These are phyloP conservation scores for Onychomys leucogaster DNA, from an alignment of 2,797 vertebrate species.

Conservation along the genomic window DNA sequence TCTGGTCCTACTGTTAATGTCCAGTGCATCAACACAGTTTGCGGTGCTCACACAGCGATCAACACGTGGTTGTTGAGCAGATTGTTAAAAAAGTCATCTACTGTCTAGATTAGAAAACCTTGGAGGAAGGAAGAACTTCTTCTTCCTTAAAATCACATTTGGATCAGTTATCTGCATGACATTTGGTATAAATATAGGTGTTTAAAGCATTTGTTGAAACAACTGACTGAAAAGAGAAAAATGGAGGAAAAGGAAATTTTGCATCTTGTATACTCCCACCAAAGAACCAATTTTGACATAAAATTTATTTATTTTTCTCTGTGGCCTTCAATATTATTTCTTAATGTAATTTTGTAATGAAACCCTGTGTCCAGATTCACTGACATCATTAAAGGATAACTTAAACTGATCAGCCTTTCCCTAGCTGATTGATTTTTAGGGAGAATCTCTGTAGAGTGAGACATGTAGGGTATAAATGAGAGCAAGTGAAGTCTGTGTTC, in stretches of 20 bases:
- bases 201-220: neutral
- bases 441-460: neutral
- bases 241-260: neutral
- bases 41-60: neutral
- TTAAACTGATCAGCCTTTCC: neutral
- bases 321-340: neutral
- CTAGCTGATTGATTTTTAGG: neutral
- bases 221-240: conserved; percentile 7
- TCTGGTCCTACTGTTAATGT: neutral
- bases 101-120: conserved; percentile 18
- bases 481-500: neutral
- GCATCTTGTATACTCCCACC: neutral
- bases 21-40: neutral
- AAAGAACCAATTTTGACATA: neutral
- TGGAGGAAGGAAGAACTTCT: neutral
- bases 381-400: neutral
- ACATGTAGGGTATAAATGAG: neutral
- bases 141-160: neutral
- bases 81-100: neutral
- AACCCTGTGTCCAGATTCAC: neutral
- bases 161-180: neutral
- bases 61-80: neutral
- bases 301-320: neutral
- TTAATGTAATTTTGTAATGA: conserved; percentile 3
- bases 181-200: neutral